These are phyloP conservation scores for Vireo griseus DNA, from an alignment of 2,797 vertebrate genomes.

Conservation along the genomic window DNA sequence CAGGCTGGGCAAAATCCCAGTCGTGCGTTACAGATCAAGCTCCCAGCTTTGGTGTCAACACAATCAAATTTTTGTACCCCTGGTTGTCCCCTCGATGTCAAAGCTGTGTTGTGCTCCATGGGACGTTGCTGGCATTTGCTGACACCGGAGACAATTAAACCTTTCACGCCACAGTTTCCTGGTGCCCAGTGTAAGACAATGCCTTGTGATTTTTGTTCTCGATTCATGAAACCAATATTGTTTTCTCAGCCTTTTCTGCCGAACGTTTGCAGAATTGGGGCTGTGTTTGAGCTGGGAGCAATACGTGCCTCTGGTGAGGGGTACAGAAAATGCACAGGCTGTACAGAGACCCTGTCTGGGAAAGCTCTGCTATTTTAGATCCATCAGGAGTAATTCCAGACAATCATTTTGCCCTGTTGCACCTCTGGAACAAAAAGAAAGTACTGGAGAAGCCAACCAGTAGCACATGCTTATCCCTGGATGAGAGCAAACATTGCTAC, in stretches of 20 bases:
- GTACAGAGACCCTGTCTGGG: background rate
- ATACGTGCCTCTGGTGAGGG: background rate
- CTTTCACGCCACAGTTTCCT: background rate
- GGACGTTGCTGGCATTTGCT: background rate
- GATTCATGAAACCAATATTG: background rate
- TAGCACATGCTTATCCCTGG: background rate
- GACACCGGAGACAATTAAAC: background rate
- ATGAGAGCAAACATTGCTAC: background rate
- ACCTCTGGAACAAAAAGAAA: conserved; percentile 29
- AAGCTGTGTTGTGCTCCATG: background rate
- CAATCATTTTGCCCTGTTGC: background rate
- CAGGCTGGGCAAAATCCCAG: background rate
- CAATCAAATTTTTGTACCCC: background rate
- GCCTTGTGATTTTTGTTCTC: background rate
- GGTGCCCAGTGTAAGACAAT: background rate
- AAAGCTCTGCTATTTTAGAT: background rate
- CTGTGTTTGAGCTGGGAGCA: background rate
- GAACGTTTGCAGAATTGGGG: background rate
- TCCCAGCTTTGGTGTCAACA: background rate
- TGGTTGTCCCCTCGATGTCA: background rate
- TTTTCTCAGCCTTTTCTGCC: background rate
- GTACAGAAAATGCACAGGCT: background rate
- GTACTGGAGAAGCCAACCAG: background rate
- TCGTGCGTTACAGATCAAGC: background rate
- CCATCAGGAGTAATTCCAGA: background rate